These are phyloP conservation scores for Aproaerema taeniolella DNA, from an alignment of 2,888 invertebrate genomes.

Conservation along the genomic window DNA sequence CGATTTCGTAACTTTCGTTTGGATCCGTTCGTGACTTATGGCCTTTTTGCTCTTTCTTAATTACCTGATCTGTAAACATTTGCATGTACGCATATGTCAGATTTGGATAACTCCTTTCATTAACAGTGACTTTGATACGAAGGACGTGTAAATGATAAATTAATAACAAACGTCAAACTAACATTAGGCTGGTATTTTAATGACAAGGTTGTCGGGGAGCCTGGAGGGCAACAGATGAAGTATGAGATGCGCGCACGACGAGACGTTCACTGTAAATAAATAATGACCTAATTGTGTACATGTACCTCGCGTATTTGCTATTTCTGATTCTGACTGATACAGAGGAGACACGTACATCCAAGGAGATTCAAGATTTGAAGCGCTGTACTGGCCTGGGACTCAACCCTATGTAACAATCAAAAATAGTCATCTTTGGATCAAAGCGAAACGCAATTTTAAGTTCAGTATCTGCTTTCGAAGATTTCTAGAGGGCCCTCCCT, in stretches of 20 bases:
- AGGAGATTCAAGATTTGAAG: background rate
- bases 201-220: slow-evolving; percentile 55
- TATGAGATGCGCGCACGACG: slow-evolving; percentile 46
- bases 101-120: background rate
- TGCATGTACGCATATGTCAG: background rate
- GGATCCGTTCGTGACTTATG: slow-evolving; percentile 30
- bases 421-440: slow-evolving; percentile 14
- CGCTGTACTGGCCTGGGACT: too few relatives aligned
- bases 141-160: background rate
- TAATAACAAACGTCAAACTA: slow-evolving; percentile 1
- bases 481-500: slow-evolving; percentile 62
- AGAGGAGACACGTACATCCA: slow-evolving; percentile 1
- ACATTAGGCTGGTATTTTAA: slow-evolving; percentile 21
- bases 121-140: background rate
- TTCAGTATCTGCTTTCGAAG: slow-evolving; percentile 53
- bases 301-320: slow-evolving; percentile 48
- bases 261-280: slow-evolving; percentile 64
- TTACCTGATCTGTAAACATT: slow-evolving; percentile 12
- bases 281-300: slow-evolving; percentile 75
- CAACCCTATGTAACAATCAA: slow-evolving; percentile 1
- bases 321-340: slow-evolving; percentile 49
- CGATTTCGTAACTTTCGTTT: slow-evolving; percentile 41
- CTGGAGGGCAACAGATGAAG: slow-evolving; percentile 45
- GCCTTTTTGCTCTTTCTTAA: slow-evolving; percentile 25
- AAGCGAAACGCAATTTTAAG: slow-evolving; percentile 25